These are phyloP conservation scores for Corvus moneduloides DNA, from an alignment of 2,113 vertebrate species.

Conservation along the genomic window DNA sequence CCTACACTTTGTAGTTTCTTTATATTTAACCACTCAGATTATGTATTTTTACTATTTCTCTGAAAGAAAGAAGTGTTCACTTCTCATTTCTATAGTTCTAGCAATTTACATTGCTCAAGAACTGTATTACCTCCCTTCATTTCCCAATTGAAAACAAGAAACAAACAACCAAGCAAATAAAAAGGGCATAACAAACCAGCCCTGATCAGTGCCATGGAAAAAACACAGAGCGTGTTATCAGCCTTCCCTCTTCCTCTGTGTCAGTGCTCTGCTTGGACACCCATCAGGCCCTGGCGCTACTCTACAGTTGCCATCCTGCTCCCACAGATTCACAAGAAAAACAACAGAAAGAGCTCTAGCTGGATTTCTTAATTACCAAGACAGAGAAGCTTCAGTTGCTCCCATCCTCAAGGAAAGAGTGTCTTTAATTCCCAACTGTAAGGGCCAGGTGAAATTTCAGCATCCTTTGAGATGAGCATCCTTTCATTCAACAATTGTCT, in stretches of 20 bases:
- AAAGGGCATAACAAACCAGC: neutral
- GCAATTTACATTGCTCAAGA: neutral
- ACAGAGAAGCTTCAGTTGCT: neutral
- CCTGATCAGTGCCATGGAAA: neutral
- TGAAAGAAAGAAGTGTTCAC: neutral
- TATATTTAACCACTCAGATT: neutral
- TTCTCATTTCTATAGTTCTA: neutral
- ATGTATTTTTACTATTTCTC: neutral
- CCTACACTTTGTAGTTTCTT: neutral
- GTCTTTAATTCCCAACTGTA: neutral
- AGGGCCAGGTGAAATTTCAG: neutral
- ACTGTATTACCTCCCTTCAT: neutral
- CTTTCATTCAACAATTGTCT: neutral
- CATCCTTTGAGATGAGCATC: neutral
- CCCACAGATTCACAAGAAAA: neutral
- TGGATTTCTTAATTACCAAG: neutral
- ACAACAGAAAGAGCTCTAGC: neutral
- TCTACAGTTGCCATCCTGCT: neutral
- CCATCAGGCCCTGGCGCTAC: neutral
- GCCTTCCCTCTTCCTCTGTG: neutral
- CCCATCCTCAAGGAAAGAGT: accelerated
- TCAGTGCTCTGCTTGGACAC: neutral
- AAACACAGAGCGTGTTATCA: neutral
- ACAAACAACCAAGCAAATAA: neutral
- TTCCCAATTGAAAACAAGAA: neutral